phyloP scores from a whole-genome alignment of 2,797 vertebrate genomes.

The Mormyrops boulengeri region DNA sequence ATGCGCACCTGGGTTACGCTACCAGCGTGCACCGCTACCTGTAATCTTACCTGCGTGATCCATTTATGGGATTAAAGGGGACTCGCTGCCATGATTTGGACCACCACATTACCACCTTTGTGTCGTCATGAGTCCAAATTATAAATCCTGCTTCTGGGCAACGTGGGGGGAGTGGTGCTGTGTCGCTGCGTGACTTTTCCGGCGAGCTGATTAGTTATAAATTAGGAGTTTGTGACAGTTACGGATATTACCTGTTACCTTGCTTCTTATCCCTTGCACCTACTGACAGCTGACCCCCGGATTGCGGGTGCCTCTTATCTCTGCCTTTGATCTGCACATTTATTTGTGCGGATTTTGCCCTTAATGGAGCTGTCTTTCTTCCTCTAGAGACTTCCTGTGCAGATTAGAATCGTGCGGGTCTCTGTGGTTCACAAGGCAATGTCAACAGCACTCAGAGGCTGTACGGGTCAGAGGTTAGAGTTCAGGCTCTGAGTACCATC shows the following conservation, averaged over 20 bases:
- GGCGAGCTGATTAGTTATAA: slow-evolving; percentile 53
- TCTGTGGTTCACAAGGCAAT: slow-evolving; percentile 60
- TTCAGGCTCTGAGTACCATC: slow-evolving; percentile 51
- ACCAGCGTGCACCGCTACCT: neutral
- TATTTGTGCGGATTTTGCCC: slow-evolving; percentile 55
- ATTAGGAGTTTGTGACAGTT: slow-evolving; percentile 41
- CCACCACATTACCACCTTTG: neutral
- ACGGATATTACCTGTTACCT: slow-evolving; percentile 51
- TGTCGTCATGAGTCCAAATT: slow-evolving; percentile 15
- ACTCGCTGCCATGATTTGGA: neutral
- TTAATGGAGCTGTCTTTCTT: slow-evolving; percentile 33
- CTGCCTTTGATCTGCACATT: slow-evolving; percentile 54
- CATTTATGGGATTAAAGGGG: neutral
- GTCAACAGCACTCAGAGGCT: slow-evolving; percentile 59
- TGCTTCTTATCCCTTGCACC: slow-evolving; percentile 39
- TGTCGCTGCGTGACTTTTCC: neutral
- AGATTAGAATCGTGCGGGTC: slow-evolving; percentile 53
- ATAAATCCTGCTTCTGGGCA: neutral
- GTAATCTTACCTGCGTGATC: slow-evolving; percentile 11
- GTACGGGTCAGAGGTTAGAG: slow-evolving; percentile 60
- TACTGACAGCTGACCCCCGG: slow-evolving; percentile 39
- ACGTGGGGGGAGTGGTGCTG: neutral
- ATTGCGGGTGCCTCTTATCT: slow-evolving; percentile 41
- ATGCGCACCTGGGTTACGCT: neutral
- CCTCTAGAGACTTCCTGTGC: slow-evolving; percentile 55